A percentile compares a stretch with the other conserved stretches of the same genome.
Evolutionary conservation across 2,113 vertebrate species (phyloP).

Genomic region (Paraplagusia blochii): DNA sequence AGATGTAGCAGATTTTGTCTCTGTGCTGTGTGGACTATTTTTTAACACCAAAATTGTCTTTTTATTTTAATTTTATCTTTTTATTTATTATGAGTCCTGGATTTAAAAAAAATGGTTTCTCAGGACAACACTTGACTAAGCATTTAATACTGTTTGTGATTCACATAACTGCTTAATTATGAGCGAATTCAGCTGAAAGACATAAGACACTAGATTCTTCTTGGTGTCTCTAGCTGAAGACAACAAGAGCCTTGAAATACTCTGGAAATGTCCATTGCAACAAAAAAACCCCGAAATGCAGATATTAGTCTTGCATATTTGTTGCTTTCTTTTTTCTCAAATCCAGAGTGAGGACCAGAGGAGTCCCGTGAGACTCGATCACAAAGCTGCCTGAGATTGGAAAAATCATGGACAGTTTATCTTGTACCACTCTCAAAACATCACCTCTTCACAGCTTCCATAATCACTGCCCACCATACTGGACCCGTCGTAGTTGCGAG

Average conservation of each 20-base stretch:
- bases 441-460: slow-evolving; percentile 96
- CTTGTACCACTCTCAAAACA: slow-evolving; percentile 79
- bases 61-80: too few species aligned
- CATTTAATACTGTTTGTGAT: slow-evolving; percentile 29
- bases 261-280: background rate
- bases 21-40: background rate
- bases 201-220: background rate
- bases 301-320: too few species aligned
- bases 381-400: slow-evolving; percentile 23
- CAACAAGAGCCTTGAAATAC: slow-evolving; percentile 2
- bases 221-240: background rate
- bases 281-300: too few species aligned
- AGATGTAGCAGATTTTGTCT: slow-evolving; percentile 6
- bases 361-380: background rate
- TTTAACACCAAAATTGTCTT: slow-evolving; percentile 15
- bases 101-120: too few species aligned
- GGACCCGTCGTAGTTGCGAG: slow-evolving; percentile 76
- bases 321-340: too few species aligned
- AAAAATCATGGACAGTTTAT: background rate
- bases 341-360: too few species aligned
- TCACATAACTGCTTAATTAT: background rate
- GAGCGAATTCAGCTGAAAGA: background rate
- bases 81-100: too few species aligned
- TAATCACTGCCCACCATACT: slow-evolving; percentile 95
- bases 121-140: background rate